These are phyloP conservation scores for Heliconius hewitsoni DNA, from an alignment of 1,140 invertebrate species.

Conservation along the genomic window DNA sequence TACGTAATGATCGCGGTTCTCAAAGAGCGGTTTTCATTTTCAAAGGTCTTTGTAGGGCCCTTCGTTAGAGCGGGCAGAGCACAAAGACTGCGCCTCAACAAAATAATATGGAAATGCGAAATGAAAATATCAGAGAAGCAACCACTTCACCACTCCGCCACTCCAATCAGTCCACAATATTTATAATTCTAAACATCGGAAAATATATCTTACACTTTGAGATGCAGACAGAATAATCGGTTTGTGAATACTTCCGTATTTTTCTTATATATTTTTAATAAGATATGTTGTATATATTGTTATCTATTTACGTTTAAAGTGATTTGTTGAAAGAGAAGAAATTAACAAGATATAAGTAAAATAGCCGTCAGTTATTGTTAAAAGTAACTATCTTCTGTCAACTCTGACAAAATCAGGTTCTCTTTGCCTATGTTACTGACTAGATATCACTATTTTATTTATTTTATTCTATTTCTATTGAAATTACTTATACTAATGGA, in stretches of 20 bases:
- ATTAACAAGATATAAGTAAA: too few relatives aligned
- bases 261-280: background rate
- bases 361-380: too few relatives aligned
- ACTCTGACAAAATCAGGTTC: too few relatives aligned
- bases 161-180: constrained; percentile 53
- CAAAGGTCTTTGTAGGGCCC: constrained; percentile 51
- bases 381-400: too few relatives aligned
- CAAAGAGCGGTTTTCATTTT: constrained; percentile 52
- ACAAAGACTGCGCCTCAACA: constrained; percentile 44
- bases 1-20: constrained; percentile 59
- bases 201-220: constrained; percentile 40
- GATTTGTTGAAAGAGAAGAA: too few relatives aligned
- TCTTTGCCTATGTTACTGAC: too few relatives aligned
- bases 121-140: constrained; percentile 58
- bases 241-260: background rate
- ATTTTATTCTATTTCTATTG: too few relatives aligned
- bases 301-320: too few relatives aligned
- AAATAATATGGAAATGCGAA: constrained; percentile 73
- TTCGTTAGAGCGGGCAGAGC: constrained; percentile 51
- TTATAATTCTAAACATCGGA: constrained; percentile 54
- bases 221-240: constrained; percentile 12
- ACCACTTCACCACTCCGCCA: constrained; percentile 41
- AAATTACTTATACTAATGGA: too few relatives aligned
- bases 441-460: too few relatives aligned
- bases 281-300: background rate